Percentiles rank a stretch among this genome's conserved stretches.
phyloP scores from a whole-genome alignment of 2,888 invertebrate species.

The Melanotus villosus region DNA sequence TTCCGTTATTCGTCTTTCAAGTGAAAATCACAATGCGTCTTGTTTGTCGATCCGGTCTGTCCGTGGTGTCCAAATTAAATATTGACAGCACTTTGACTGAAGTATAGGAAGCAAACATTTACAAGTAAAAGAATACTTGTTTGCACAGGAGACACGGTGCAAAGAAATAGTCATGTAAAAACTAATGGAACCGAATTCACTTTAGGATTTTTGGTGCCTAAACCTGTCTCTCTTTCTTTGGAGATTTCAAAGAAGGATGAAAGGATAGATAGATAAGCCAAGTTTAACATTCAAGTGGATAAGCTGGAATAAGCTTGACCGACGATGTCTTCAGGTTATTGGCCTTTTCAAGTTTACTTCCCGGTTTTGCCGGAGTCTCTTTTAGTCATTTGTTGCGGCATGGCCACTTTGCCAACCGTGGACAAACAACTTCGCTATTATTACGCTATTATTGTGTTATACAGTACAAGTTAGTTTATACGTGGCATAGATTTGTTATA shows the following conservation, averaged over 20 bases:
- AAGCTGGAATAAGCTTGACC: slow-evolving; percentile 59
- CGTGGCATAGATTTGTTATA: background rate
- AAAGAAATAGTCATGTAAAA: slow-evolving; percentile 9
- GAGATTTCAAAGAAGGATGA: background rate
- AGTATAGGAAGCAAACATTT: slow-evolving; percentile 28
- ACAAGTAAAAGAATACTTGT: slow-evolving; percentile 16
- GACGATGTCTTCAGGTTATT: slow-evolving; percentile 61
- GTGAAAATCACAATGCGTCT: too few species aligned
- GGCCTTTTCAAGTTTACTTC: slow-evolving; percentile 62
- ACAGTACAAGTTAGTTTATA: background rate
- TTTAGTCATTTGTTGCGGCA: slow-evolving; percentile 61
- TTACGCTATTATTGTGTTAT: slow-evolving; percentile 43
- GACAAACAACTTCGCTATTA: slow-evolving; percentile 60
- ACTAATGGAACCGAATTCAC: slow-evolving; percentile 2
- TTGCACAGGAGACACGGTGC: background rate
- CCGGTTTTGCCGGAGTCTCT: slow-evolving; percentile 59
- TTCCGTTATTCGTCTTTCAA: slow-evolving; percentile 6
- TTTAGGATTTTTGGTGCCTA: background rate
- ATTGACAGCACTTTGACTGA: slow-evolving; percentile 20
- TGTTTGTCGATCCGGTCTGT: background rate
- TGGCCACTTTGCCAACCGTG: slow-evolving; percentile 60
- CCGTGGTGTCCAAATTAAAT: background rate
- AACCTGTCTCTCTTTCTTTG: background rate
- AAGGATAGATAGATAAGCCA: slow-evolving; percentile 29
- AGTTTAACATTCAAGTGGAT: slow-evolving; percentile 51